Evolutionary conservation across 2,888 invertebrate genomes (phyloP), one percentile per base, ranked within the genome.

Genomic region (Neelides folsomi): DNA sequence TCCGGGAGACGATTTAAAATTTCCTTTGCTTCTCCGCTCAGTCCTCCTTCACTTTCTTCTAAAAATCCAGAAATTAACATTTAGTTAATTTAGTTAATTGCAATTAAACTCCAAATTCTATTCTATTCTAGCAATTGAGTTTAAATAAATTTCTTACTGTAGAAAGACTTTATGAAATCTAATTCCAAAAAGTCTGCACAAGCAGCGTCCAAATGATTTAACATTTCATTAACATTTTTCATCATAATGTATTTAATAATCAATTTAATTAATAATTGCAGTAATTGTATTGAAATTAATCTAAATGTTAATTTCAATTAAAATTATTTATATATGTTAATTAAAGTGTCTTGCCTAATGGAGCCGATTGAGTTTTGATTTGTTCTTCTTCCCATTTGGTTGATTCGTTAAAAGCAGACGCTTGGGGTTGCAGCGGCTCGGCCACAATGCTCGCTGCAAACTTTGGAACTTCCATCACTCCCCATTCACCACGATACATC

Each of bases 371-470:
- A 7, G 3, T 27, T 27, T 27, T 27, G 27, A 27, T 27, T 27
- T 3, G 27, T 7, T 27, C 27, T 27, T 27, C 27, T 27, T 27
- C 4, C 27, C 27, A 27, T 27, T 27, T 27, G 7, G 27, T 7
- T 27, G 27, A 27, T 3, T 27, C 27, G 27, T 7, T 27, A 2
- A 12, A 35, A 10, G 34, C 39, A 13, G 19, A 16, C 13, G 54
- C 46, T 35, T 59, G 49, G 16, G 63, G 63, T 38, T 58, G 59
- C 38, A 63, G 50, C 1, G 58, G 53, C 6, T 57, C 52, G 20
- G 60, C 55, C 5, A 58, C 59, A 40, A 63, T 52, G 49, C 61
- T 61, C 19, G 63, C 56, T 40, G 63, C 63, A 56, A 61, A 63
- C 35, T 53, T 52, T 20, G 63, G 63, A 12, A 63, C 60, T 51